A percentile compares a stretch with the other conserved stretches of the same genome.
Conservation (phyloP, 2,888 invertebrate species). For the Drosophila quinaria region DNA sequence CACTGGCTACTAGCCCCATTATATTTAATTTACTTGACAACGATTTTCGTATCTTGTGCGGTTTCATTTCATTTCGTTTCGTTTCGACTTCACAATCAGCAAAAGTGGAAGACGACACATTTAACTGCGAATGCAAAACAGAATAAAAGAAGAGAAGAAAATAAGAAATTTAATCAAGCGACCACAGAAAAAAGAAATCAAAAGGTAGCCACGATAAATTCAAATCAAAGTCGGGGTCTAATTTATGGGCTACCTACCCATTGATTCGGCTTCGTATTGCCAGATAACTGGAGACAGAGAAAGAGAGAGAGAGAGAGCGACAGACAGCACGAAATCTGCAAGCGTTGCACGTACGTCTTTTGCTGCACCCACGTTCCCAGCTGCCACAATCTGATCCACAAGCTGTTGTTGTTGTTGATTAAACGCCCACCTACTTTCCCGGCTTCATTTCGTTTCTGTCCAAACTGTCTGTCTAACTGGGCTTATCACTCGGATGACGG, state of each 20-base stretch:
- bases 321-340: slow-evolving; percentile 43
- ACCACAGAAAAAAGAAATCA: slow-evolving; percentile 49
- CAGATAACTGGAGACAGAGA: slow-evolving; percentile 19
- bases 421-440: slow-evolving; percentile 72
- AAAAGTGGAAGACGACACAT: slow-evolving; percentile 27
- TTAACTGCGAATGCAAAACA: slow-evolving; percentile 8
- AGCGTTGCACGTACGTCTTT: slow-evolving; percentile 55
- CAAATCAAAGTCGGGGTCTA: slow-evolving; percentile 56
- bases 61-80: slow-evolving; percentile 38
- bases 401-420: slow-evolving; percentile 45
- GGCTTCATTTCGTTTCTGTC: slow-evolving; percentile 13
- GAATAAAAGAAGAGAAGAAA: slow-evolving; percentile 11
- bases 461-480: slow-evolving; percentile 47
- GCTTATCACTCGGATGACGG: slow-evolving; percentile 58
- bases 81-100: slow-evolving; percentile 34
- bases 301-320: neutral
- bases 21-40: slow-evolving; percentile 46
- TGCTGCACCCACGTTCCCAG: slow-evolving; percentile 60
- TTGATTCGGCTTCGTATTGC: slow-evolving; percentile 10
- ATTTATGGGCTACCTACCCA: slow-evolving; percentile 49
- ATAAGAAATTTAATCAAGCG: slow-evolving; percentile 59
- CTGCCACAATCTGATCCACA: slow-evolving; percentile 14
- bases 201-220: slow-evolving; percentile 60
- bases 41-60: slow-evolving; percentile 39
- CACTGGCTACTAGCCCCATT: slow-evolving; percentile 41